Percentiles rank a stretch among this genome's conserved stretches.
These are phyloP conservation scores for Caenorhabditis sp. DNA, from an alignment of 2,888 invertebrate genomes.

Conservation along the genomic window DNA sequence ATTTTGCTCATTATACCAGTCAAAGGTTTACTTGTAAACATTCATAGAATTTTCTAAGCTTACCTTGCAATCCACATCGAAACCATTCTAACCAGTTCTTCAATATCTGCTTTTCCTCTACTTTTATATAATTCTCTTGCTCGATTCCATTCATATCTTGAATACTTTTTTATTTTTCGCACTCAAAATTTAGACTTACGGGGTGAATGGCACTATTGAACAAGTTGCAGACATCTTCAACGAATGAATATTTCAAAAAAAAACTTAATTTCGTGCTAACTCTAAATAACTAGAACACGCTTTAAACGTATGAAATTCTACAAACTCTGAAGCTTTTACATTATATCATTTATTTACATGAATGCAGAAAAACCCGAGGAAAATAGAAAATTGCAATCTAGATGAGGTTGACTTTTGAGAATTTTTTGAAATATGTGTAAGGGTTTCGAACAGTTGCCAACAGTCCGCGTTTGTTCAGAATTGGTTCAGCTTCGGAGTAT, in stretches of 20 bases:
- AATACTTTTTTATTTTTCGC: slow-evolving; percentile 2
- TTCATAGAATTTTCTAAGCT: too few species aligned
- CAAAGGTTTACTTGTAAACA: too few species aligned
- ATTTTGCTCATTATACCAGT: too few species aligned
- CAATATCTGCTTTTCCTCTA: slow-evolving; percentile 31
- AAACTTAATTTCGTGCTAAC: neutral
- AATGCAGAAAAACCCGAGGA: slow-evolving; percentile 1
- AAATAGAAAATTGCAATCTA: slow-evolving; percentile 1
- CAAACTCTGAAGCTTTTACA: neutral
- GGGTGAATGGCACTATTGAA: slow-evolving; percentile 29
- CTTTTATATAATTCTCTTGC: slow-evolving; percentile 36
- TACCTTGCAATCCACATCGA: slow-evolving; percentile 48
- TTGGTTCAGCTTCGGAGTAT: slow-evolving; percentile 48
- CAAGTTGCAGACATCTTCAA: slow-evolving; percentile 2
- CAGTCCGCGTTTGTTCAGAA: slow-evolving; percentile 63
- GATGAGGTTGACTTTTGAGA: slow-evolving; percentile 24
- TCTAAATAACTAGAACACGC: neutral
- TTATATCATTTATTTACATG: neutral
- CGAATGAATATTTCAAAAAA: neutral
- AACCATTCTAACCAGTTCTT: slow-evolving; percentile 40
- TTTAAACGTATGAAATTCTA: slow-evolving; percentile 1
- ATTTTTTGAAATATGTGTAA: slow-evolving; percentile 53
- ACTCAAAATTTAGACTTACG: slow-evolving; percentile 22
- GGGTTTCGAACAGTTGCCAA: slow-evolving; percentile 55
- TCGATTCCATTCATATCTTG: slow-evolving; percentile 52